Evolutionary conservation across 64 coral and sea anemone species (phyloP).

Genomic region (Orbicella faveolata): DNA sequence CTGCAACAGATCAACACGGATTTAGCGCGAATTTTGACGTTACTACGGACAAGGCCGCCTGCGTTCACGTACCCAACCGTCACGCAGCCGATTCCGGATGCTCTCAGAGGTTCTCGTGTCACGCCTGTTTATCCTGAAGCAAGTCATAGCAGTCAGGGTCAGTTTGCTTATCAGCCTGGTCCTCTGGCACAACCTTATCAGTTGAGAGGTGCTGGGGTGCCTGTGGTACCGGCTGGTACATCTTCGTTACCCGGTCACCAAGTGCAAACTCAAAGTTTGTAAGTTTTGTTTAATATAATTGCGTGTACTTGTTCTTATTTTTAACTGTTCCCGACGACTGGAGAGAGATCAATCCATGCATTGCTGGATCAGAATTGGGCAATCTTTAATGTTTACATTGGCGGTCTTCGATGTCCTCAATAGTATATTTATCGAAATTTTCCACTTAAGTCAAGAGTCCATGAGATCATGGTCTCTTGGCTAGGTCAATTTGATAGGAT

Average conservation of each 20-base stretch:
- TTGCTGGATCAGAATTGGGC: too few relatives aligned
- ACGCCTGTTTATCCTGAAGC: slow-evolving; percentile 19
- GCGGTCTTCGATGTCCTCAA: too few relatives aligned
- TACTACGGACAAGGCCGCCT: slow-evolving; percentile 58
- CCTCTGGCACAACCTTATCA: background rate
- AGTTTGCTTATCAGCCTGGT: background rate
- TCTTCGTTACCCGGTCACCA: background rate
- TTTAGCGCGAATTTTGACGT: slow-evolving; percentile 69
- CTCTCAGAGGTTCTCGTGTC: background rate
- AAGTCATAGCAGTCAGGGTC: background rate
- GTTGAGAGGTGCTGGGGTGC: slow-evolving; percentile 10
- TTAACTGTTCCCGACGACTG: too few relatives aligned
- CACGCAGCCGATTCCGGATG: slow-evolving; percentile 28
- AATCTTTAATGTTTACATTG: too few relatives aligned
- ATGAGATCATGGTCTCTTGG: too few relatives aligned
- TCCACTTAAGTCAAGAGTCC: too few relatives aligned
- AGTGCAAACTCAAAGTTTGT: slow-evolving; percentile 3
- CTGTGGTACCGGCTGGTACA: background rate
- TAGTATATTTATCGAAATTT: too few relatives aligned
- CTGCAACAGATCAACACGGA: slow-evolving; percentile 79
- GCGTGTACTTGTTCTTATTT: too few relatives aligned
- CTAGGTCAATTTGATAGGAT: too few relatives aligned
- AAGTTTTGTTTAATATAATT: background rate
- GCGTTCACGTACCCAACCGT: background rate
- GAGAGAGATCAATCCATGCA: too few relatives aligned